Evolutionary conservation across 2,888 invertebrate species (phyloP).

Genomic region (Orchesellides sinensis): DNA sequence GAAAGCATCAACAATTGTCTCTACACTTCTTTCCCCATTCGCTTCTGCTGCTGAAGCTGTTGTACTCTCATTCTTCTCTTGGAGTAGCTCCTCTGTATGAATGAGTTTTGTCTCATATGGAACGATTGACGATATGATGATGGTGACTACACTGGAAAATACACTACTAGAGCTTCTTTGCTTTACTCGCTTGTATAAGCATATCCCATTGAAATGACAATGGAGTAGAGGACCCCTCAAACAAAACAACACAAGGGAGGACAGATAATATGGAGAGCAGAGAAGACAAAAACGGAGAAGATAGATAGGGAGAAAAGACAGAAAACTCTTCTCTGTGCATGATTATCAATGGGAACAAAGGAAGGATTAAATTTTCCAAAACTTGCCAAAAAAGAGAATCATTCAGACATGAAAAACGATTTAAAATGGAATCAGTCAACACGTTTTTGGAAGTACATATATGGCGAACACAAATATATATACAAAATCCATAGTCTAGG

Average conservation of each 20-base stretch:
- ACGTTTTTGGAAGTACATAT: no score
- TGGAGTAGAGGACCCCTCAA: slow-evolving; percentile 60
- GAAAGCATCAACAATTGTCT: slow-evolving; percentile 67
- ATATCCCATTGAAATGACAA: slow-evolving; percentile 59
- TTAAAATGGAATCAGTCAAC: slow-evolving; percentile 65
- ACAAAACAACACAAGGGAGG: slow-evolving; percentile 63
- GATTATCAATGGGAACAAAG: slow-evolving; percentile 71
- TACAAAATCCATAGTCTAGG: not conserved
- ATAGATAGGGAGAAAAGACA: slow-evolving; percentile 30
- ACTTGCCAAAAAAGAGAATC: slow-evolving; percentile 72
- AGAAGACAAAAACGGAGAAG: slow-evolving; percentile 40
- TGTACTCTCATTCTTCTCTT: slow-evolving; percentile 37
- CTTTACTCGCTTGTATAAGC: slow-evolving; percentile 24
- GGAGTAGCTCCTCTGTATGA: not conserved
- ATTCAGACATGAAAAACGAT: slow-evolving; percentile 74
- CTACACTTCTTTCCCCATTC: slow-evolving; percentile 22
- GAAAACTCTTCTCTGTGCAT: slow-evolving; percentile 59
- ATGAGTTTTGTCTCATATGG: slow-evolving; percentile 33
- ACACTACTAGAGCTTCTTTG: slow-evolving; percentile 3
- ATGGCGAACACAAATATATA: not conserved
- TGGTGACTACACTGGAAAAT: slow-evolving; percentile 32
- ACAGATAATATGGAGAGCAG: slow-evolving; percentile 51
- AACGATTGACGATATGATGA: slow-evolving; percentile 40
- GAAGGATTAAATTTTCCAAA: slow-evolving; percentile 74
- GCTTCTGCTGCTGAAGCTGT: slow-evolving; percentile 25